Conservation (phyloP, 2,797 vertebrate genomes). For the Spinibarbus caldwelli region DNA sequence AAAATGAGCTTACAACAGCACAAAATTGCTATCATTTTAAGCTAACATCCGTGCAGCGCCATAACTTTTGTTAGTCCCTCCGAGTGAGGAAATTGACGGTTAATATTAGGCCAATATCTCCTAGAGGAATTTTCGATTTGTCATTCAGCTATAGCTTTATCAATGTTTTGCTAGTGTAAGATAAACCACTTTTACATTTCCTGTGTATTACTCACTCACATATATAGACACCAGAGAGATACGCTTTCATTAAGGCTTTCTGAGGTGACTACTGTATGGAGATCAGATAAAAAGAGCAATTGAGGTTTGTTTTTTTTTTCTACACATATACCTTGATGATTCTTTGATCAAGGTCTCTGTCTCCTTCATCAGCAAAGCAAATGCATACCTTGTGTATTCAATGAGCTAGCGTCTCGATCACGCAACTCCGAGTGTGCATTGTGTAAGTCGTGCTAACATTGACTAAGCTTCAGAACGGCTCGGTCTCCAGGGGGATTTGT, state of each 20-base stretch:
- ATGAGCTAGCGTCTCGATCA: neutral
- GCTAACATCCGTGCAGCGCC: neutral
- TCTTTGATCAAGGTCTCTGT: constrained; percentile 54
- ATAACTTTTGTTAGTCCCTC: constrained; percentile 8
- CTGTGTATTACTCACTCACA: neutral
- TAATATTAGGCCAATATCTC: neutral
- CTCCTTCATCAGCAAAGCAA: constrained; percentile 41
- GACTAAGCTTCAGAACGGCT: constrained; percentile 3
- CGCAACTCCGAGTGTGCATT: constrained; percentile 2
- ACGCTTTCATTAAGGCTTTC: constrained; percentile 11
- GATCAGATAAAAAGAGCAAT: constrained; percentile 19
- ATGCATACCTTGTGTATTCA: constrained; percentile 24
- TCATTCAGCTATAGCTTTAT: constrained; percentile 20
- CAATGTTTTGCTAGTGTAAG: neutral
- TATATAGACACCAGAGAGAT: neutral
- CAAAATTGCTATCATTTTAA: constrained; percentile 35
- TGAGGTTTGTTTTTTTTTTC: constrained; percentile 44
- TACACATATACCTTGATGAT: constrained; percentile 43
- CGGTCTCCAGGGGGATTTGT: constrained; percentile 19
- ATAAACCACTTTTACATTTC: neutral
- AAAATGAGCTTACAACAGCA: constrained; percentile 26
- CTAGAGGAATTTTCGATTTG: neutral
- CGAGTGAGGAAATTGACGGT: neutral
- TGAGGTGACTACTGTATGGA: constrained; percentile 31
- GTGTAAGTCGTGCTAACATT: constrained; percentile 11